Evolutionary conservation across 1,140 invertebrate genomes (phyloP), one percentile per base, ranked within the genome.

Genomic region (Atopsyche davidsoni): DNA sequence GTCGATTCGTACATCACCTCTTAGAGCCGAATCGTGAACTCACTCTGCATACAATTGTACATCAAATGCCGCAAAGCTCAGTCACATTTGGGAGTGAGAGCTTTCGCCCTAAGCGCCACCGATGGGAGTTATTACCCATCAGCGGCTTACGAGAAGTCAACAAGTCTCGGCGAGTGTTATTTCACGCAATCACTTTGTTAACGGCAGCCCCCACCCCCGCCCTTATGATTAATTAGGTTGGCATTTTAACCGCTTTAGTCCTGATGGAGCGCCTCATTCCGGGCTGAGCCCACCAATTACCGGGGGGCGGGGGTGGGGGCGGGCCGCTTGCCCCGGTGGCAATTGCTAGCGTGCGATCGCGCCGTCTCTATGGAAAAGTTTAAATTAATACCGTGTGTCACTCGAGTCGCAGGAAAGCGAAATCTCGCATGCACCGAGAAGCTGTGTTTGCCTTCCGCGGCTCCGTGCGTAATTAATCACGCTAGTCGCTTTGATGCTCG

Each of bases 151-250:
- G 43, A 56, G 47, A 46, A 52, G 40, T 56, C 49, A 56, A 52
- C 54, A 56, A 52, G 45, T 31, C 43, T 46, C 23, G 34, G 41
- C 36, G n/a, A 38, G 45, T 51, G 54, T 56, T 48, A 48, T 51
- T 56, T 52, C 49, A 52, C 45, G 54, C 48, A 51, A 56, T 56
- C 49, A 42, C 24, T 56, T 52, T 47, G 45, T 44, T 38, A 24
- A 46, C 42, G 46, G 17, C n/a, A 28, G 32, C 14, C 31, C 25
- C 39, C 32, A 21, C 25, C 44, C 9, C 40, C 45, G 38, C 44
- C 46, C 42, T 48, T 46, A 49, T 52, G 55, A 57, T 57, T 57
- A 57, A 57, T 57, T 53, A 50, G 48, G 48, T 51, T 51, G 47
- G 54, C 49, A 51, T 56, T 56, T 51, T 51, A 46, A 50, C 40